Evolutionary conservation across 2,113 vertebrate genomes (phyloP).

Genomic region (Vidua macroura): DNA sequence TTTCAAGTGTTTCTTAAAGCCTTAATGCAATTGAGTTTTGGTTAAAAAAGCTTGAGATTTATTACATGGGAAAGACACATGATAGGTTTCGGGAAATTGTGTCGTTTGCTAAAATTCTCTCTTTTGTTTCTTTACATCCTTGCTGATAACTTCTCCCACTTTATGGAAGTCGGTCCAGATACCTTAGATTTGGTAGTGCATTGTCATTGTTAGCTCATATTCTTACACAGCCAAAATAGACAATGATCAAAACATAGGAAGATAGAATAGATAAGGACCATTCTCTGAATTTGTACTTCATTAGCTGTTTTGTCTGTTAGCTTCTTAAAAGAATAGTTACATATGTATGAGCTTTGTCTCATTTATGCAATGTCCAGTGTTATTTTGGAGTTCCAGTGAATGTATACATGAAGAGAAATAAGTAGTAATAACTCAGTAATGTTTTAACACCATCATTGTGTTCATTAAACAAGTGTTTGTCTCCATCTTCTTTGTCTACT

Average conservation of each 20-base stretch:
- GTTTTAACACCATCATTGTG: constrained; percentile 53
- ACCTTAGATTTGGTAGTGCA: neutral
- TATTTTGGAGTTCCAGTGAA: constrained; percentile 39
- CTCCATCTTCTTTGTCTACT: constrained; percentile 57
- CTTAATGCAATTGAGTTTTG: neutral
- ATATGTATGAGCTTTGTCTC: constrained; percentile 43
- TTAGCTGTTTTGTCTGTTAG: constrained; percentile 49
- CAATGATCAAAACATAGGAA: neutral
- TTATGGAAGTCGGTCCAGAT: neutral
- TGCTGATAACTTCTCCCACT: neutral
- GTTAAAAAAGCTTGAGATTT: neutral
- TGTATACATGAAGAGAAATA: constrained; percentile 41
- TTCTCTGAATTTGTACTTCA: neutral
- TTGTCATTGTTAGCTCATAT: neutral
- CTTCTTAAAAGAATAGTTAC: constrained; percentile 26
- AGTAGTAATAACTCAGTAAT: constrained; percentile 13
- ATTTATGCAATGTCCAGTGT: constrained; percentile 21
- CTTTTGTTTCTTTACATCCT: neutral
- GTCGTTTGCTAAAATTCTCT: neutral
- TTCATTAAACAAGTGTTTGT: constrained; percentile 64
- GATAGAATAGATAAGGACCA: neutral
- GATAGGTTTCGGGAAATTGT: neutral
- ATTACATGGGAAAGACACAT: neutral
- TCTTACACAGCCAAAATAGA: neutral
- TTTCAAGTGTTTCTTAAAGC: neutral